These are phyloP conservation scores for Dipodomys ordii DNA, from an alignment of 2,113 vertebrate species.

Conservation along the genomic window DNA sequence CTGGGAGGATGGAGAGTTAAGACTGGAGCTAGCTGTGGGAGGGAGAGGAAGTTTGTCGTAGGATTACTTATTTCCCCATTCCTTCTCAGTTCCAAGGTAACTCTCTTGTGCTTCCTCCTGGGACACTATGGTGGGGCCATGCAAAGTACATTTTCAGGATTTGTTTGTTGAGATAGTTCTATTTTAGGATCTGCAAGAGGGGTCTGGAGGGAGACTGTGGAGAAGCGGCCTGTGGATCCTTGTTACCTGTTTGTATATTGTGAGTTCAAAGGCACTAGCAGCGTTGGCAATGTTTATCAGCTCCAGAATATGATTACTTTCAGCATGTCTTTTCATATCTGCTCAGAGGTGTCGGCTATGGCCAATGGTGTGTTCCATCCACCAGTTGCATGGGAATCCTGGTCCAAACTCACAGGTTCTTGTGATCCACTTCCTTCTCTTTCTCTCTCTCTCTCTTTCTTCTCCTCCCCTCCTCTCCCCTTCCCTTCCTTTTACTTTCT, in stretches of 20 bases:
- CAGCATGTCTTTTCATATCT: background rate
- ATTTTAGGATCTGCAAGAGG: background rate
- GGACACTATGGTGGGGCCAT: background rate
- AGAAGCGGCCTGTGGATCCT: background rate
- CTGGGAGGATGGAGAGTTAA: background rate
- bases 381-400: background rate
- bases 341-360: background rate
- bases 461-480: no score
- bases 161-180: background rate
- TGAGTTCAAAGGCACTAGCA: background rate
- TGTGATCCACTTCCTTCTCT: background rate
- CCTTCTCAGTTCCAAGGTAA: background rate
- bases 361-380: accelerated
- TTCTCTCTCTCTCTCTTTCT: no score
- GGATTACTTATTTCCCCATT: background rate
- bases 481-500: no score
- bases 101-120: background rate
- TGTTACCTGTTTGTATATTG: background rate
- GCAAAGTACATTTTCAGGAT: background rate
- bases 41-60: background rate
- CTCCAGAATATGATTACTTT: background rate
- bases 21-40: background rate
- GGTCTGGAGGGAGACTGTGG: background rate
- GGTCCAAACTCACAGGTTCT: background rate
- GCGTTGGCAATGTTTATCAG: background rate